Base-by-base conservation (phyloP, 2,888 invertebrate species). In the Cheilosia grossa region DNA sequence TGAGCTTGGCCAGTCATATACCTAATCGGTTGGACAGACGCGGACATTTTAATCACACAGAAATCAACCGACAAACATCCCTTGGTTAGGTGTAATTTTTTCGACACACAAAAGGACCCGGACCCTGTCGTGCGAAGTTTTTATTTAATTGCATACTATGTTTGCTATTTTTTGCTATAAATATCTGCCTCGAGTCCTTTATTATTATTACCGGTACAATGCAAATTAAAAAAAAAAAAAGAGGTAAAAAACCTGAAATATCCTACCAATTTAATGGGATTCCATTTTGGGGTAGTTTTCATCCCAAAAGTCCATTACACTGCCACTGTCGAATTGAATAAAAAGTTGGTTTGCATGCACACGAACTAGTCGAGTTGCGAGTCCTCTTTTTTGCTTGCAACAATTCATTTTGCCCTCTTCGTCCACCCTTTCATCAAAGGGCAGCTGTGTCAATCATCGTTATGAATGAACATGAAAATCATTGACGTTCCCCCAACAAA, bases 381-480 rank as follows among this genome's bases (percentile, higher is more conserved):
- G 30, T 72, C 49, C 59, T 19, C 24, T 4, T 56, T 77, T 56
- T 77, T 19, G 74, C 49, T 51, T 54, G 73, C 44, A 79, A 73
- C 73, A 82, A 72, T 54, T 70, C 83, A 70, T 74, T 69, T 63
- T 40, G 59, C 44, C 37, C 51, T 19, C 44, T 2, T 24, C 47
- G 5, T 21, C 21, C 30, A n/a, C 24, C 30, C 61, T 63, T 49
- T 30, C 37, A 44, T 47, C 58, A 73, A 67, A 77, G 77, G 75
- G 67, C 81, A 85, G 81, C 75, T 85, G 83, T 80, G 85, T 80
- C 85, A 85, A 85, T 77, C 85, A 81, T 81, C 85, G 85, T 81
- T 85, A 85, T 85, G 75, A 85, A 85, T 85, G 75, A 85, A 81
- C 77, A 85, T 72, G 58, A 77, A 81, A 85, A 77, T 77, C 85